Evolutionary conservation across 2,888 invertebrate genomes (phyloP).

Genomic region (Odiellus spinosus): DNA sequence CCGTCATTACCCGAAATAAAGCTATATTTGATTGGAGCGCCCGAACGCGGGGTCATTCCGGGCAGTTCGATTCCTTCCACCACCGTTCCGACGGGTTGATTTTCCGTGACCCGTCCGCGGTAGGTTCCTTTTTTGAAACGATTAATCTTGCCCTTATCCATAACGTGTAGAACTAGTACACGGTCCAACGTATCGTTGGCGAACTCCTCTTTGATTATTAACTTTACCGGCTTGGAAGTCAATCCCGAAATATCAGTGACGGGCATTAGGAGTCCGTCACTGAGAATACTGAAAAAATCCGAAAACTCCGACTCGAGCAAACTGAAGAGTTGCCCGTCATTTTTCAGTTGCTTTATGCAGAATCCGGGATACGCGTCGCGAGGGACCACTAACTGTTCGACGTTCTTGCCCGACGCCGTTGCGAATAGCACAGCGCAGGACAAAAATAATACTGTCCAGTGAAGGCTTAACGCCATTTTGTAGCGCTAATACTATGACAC

Average conservation of each 20-base stretch:
- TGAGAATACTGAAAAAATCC: slow-evolving; percentile 69
- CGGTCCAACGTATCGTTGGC: slow-evolving; percentile 47
- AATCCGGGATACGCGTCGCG: slow-evolving; percentile 18
- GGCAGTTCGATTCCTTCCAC: slow-evolving; percentile 34
- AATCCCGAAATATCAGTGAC: slow-evolving; percentile 67
- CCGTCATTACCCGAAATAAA: background rate
- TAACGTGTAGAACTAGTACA: slow-evolving; percentile 59
- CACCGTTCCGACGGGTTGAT: slow-evolving; percentile 51
- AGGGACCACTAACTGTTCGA: slow-evolving; percentile 12
- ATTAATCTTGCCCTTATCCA: slow-evolving; percentile 65
- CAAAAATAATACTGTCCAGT: too few species aligned
- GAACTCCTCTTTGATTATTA: slow-evolving; percentile 64
- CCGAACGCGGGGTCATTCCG: background rate
- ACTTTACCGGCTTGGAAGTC: slow-evolving; percentile 59
- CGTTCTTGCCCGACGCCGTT: too few species aligned
- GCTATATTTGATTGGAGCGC: background rate
- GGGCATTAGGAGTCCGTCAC: slow-evolving; percentile 78
- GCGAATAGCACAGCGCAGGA: too few species aligned
- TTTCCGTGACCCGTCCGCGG: slow-evolving; percentile 51
- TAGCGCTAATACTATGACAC: too few species aligned
- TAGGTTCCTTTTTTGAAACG: slow-evolving; percentile 49
- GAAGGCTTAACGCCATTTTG: too few species aligned
- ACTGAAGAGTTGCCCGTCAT: slow-evolving; percentile 36
- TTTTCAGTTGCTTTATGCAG: slow-evolving; percentile 12
- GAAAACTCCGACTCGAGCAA: slow-evolving; percentile 63